Base-by-base conservation (phyloP, 2,113 vertebrate genomes). In the Passerina amoena region DNA sequence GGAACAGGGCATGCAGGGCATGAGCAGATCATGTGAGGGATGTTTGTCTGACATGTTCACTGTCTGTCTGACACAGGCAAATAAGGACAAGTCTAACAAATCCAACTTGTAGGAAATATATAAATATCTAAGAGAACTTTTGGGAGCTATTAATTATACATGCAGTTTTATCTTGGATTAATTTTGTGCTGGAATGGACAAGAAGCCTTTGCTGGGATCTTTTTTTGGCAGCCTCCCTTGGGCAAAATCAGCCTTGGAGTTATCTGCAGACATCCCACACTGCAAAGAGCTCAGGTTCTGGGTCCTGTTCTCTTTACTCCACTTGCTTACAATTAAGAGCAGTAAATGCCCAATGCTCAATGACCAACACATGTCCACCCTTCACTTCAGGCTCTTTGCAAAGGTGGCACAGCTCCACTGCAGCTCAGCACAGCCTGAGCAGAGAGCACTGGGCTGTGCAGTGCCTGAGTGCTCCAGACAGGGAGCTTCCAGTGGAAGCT, bases 11-110 rank as follows among this genome's bases (percentile, higher is more conserved):
- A 9, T 24, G 61, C 60, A 20, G 79, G 28, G 53, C 86, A 31
- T 7, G 10, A 64, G 22, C 16, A 20, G 0, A 59, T 3, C 2
- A 0, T 0, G 0, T 3, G 9, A 40, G 50, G 54, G 35, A 20
- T 2, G 1, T 8, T 14, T 59, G 30, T 50, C 64, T 31, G 51
- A 44, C 8, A 17, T 9, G 17, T 4, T n/a, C 64, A 14, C 72
- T 8, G 5, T 14, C 73, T 51, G 65, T 54, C 60, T 70, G 31
- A 61, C 30, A 35, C 0, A 0, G 76, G 45, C 23, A 60, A 42
- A 21, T 17, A 68, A 56, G n/a, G 61, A 66, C 40, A 61, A 53
- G 9, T 35, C 40, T 30, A 69, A 85, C 31, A 64, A 69, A 88
- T 9, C 27, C 31, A 80, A 57, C n/a, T 72, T 19, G 30, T 0